Evolutionary conservation across 1,140 invertebrate genomes (phyloP).

Genomic region (Drosophila lini): DNA sequence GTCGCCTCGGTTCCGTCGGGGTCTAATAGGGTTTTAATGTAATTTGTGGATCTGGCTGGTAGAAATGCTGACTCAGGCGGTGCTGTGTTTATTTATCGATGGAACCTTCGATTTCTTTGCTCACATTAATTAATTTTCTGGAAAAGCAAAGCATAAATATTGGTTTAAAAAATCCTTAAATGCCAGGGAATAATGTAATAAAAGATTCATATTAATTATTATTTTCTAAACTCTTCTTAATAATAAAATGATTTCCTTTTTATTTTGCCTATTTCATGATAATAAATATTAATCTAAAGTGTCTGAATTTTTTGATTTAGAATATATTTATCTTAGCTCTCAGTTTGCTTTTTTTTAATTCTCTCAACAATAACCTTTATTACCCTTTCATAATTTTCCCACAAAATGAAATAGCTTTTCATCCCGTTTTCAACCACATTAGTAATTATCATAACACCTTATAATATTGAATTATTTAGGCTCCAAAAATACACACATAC

Average conservation of each 20-base stretch:
- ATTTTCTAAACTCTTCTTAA: neutral
- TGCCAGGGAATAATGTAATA: neutral
- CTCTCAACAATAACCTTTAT: neutral
- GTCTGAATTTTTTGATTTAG: no score
- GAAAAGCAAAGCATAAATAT: neutral
- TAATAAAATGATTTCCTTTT: neutral
- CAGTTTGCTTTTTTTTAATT: neutral
- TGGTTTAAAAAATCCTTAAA: neutral
- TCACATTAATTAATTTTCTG: slow-evolving; percentile 1
- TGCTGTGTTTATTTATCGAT: slow-evolving; percentile 18
- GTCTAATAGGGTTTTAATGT: slow-evolving; percentile 43
- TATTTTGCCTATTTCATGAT: no score
- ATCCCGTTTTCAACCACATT: slow-evolving; percentile 2
- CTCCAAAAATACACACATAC: neutral
- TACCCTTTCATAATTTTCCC: neutral
- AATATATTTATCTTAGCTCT: no score
- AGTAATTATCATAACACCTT: slow-evolving; percentile 21
- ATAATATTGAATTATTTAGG: slow-evolving; percentile 10
- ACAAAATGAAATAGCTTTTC: slow-evolving; percentile 1
- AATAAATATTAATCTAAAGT: no score
- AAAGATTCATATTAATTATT: neutral
- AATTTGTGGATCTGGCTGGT: slow-evolving; percentile 22
- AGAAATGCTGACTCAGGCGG: slow-evolving; percentile 2
- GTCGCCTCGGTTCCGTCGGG: neutral
- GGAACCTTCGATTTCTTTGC: slow-evolving; percentile 6